Evolutionary conservation across 1,140 invertebrate species (phyloP), one percentile per base, ranked within the genome.

Genomic region (Thaumatotibia leucotreta): DNA sequence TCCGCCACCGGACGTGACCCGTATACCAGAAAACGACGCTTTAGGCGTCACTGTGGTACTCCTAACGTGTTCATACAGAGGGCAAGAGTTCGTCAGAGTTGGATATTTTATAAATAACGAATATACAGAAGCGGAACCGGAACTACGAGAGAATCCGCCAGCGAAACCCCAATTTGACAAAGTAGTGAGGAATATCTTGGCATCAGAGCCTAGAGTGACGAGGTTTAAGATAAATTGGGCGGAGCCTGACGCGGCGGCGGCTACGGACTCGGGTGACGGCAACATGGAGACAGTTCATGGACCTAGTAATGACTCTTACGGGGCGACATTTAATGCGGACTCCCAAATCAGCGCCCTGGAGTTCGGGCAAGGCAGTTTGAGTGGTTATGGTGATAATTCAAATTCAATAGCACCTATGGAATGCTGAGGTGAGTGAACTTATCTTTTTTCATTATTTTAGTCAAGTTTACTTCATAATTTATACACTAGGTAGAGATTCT

Each of bases 21-120:
- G 97, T 82, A 99, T 99, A 73, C 98, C 98, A 5, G 95, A 97
- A 70, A 97, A 97, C 69, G 99, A 99, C 93, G 97, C 97, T 39
- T 93, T 99, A 14, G 99, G 99, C 14, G 98, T 99, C 0, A 99
- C 98, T 0, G 98, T 99, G 6, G 97, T 99, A 0, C 91, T 99
- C 23, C 89, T 99, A 52, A 99, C 98, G 1, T 99, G 98, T 90
- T 98, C 97, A 0, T 99, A 99, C 79, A 81, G 92, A 20, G 92
- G 94, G 6, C 97, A 98, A 78, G 98, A 99, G 91, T 99, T 99
- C 87, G 98, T 99, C 1, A 91, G 98, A 69, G 97, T 99, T 17
- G 98, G 99, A 9, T 99, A 99, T 90, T 99, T 99, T 86, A 99
- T 99, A 50, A 99, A 99, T 80, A 99, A 99, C 84, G 98, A 99